Conservation (phyloP, 2,888 invertebrate species). For the Eudasyphora cyanicolor region DNA sequence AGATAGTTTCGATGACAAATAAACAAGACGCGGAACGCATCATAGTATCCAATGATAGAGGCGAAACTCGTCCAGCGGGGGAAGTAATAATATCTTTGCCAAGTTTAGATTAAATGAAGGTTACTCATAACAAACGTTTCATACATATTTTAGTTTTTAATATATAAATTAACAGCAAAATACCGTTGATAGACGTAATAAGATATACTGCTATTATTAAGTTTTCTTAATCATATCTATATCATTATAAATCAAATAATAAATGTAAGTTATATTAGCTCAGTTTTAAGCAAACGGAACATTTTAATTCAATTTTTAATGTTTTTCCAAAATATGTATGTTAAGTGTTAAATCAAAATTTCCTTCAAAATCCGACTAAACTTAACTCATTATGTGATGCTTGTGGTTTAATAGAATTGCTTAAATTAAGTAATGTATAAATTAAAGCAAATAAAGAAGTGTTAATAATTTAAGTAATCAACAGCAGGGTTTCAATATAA, state of each 20-base stretch:
- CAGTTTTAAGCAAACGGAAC: neutral
- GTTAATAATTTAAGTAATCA: neutral
- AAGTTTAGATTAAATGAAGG: slow-evolving; percentile 61
- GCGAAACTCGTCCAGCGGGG: slow-evolving; percentile 70
- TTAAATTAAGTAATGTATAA: slow-evolving; percentile 4
- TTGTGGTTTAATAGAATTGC: neutral
- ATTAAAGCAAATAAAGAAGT: neutral
- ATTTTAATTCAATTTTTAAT: neutral
- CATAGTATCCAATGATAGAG: slow-evolving; percentile 72
- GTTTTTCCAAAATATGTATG: neutral
- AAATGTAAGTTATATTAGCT: neutral
- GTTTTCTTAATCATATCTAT: slow-evolving; percentile 9
- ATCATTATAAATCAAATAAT: neutral
- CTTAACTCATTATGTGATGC: slow-evolving; percentile 26
- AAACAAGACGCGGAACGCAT: slow-evolving; percentile 69
- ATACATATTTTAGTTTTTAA: neutral
- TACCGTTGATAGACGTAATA: neutral
- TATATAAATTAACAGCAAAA: neutral
- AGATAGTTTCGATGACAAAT: slow-evolving; percentile 73
- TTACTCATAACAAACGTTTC: neutral
- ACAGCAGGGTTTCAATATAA: neutral
- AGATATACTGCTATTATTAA: neutral
- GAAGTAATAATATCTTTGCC: slow-evolving; percentile 76
- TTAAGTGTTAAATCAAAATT: slow-evolving; percentile 8
- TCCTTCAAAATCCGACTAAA: slow-evolving; percentile 12